Evolutionary conservation across 2,888 invertebrate genomes (phyloP).

Genomic region (Spodoptera littoralis): DNA sequence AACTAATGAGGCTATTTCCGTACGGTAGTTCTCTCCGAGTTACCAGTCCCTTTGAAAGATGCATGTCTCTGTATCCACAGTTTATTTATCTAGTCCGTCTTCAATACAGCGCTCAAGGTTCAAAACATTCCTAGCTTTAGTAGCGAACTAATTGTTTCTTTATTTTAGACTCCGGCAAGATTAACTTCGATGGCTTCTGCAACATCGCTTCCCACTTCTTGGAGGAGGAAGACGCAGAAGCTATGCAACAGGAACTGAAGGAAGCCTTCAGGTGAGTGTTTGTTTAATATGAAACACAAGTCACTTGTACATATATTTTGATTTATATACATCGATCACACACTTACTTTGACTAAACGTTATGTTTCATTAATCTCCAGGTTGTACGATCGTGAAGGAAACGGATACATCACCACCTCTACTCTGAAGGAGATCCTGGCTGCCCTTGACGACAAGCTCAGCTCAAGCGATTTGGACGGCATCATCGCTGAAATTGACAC

Average conservation of each 20-base stretch:
- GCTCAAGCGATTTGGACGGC: slow-evolving; percentile 97
- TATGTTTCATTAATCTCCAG: slow-evolving; percentile 68
- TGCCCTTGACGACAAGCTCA: slow-evolving; percentile 97
- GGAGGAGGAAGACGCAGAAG: slow-evolving; percentile 98
- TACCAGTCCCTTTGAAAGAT: slow-evolving; percentile 64
- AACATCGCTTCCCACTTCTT: slow-evolving; percentile 97
- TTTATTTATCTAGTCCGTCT: slow-evolving; percentile 60
- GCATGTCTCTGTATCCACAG: slow-evolving; percentile 61
- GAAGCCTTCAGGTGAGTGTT: slow-evolving; percentile 95
- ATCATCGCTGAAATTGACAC: slow-evolving; percentile 99
- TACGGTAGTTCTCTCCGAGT: slow-evolving; percentile 55
- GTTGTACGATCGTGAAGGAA: slow-evolving; percentile 98
- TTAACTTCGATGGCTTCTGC: slow-evolving; percentile 98
- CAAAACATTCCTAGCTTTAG: slow-evolving; percentile 40
- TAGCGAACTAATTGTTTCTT: slow-evolving; percentile 43
- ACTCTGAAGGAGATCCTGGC: slow-evolving; percentile 97
- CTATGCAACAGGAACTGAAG: slow-evolving; percentile 98
- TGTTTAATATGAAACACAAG: neutral
- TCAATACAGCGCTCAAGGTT: slow-evolving; percentile 48
- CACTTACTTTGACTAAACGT: neutral
- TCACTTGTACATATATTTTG: neutral
- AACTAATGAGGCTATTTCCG: slow-evolving; percentile 82
- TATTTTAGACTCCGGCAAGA: slow-evolving; percentile 93
- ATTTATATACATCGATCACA: neutral
- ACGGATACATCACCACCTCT: slow-evolving; percentile 97